Base-by-base conservation (phyloP, 2,888 invertebrate genomes). In the Blomia tropicalis region DNA sequence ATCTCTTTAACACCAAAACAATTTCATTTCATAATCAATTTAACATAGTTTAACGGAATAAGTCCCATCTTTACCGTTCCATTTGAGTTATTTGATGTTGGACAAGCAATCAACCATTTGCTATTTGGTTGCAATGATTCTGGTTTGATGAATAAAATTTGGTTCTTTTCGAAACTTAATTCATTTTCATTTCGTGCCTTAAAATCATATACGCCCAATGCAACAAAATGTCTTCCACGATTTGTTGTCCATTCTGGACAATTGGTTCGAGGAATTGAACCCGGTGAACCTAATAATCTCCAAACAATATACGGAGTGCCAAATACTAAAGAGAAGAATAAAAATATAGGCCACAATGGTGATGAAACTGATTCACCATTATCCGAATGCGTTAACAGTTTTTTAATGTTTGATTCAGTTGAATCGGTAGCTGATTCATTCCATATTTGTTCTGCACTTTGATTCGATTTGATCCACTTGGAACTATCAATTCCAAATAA, bases 241-340 rank as follows among this genome's bases (percentile, higher is more conserved):
- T 78, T 78, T 19, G 69, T 72, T 4, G 74, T 73, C 79, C 79
- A 80, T 14, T 56, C 56, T 2, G 56, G 56, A 3, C n/a, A n/a
- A 22, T 56, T 56, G 56, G 29, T 56, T 32, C 56, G 56, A 19
- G 56, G 56, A 32, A 56, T 56, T 31, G 25, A 23, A 11, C 56
- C 56, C 2, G 2, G 25, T 14, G 56, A 27, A 19, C 56, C 56
- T 14, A 90, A 74, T 73, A 91, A 79, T 73, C 83, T 85, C 77
- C 87, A 85, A 66, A 92, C 83, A 54, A 96, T 77, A 77, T 90
- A 95, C 0, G 96, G 95, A 11, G 89, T 90, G 0, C 88, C 87
- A 59, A 91, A 80, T 54, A 93, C 82, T 62, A 92, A 81, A 2
- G 85, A 85, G 70, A 93, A 80, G 77, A 95, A 93, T 69, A 91